phyloP scores from a whole-genome alignment of 2,888 invertebrate genomes.

The Empis livida region DNA sequence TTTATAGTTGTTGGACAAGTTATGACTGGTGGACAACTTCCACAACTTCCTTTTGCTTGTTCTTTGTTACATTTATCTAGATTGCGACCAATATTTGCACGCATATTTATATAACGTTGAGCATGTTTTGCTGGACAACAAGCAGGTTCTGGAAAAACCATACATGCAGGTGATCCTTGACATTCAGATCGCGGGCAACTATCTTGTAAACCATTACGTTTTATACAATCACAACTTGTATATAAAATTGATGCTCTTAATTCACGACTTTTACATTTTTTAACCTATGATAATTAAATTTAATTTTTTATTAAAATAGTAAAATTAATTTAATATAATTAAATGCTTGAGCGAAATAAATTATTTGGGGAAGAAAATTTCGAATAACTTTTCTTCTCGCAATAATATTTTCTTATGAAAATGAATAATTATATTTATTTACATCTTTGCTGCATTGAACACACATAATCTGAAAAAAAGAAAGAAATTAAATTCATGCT shows the following conservation, averaged over 20 bases:
- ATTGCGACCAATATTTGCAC: too few species aligned
- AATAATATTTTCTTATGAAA: too few species aligned
- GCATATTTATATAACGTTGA: constrained; percentile 23
- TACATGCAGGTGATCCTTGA: constrained; percentile 38
- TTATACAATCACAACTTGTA: constrained; percentile 44
- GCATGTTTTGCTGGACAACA: constrained; percentile 37
- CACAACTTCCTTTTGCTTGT: too few species aligned
- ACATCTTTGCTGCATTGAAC: not conserved
- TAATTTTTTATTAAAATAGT: not conserved
- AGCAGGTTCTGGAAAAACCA: constrained; percentile 36
- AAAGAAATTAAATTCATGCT: too few species aligned
- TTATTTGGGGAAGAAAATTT: too few species aligned
- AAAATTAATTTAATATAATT: too few species aligned
- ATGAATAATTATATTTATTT: not conserved
- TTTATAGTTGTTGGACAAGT: too few species aligned
- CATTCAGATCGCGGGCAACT: constrained; percentile 43
- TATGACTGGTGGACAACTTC: too few species aligned
- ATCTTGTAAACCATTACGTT: constrained; percentile 45
- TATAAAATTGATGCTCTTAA: constrained; percentile 40
- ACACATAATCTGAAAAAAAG: too few species aligned
- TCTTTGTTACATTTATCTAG: too few species aligned
- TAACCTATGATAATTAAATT: constrained; percentile 16
- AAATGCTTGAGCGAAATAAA: too few species aligned
- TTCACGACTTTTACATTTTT: constrained; percentile 40
- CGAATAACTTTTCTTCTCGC: too few species aligned